These are phyloP conservation scores for Alfaro cultratus DNA, from an alignment of 2,797 vertebrate species.

Conservation along the genomic window DNA sequence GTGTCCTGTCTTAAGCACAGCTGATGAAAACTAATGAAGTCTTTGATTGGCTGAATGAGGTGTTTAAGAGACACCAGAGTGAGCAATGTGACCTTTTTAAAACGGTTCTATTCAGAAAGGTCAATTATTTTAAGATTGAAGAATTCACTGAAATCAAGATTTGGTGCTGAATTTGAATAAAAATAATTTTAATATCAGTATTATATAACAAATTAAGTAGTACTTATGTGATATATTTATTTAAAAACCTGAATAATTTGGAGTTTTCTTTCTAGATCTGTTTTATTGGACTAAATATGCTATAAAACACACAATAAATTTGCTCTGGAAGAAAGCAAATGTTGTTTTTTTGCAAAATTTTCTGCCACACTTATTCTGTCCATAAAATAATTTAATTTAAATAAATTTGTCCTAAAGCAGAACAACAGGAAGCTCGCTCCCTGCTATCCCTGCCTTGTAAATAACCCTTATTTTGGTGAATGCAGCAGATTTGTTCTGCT, in stretches of 20 bases:
- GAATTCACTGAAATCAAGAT: neutral
- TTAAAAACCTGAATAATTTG: neutral
- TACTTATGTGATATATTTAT: neutral
- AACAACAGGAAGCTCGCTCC: neutral
- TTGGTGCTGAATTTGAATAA: neutral
- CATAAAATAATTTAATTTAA: neutral
- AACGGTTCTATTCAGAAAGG: neutral
- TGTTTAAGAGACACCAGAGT: neutral
- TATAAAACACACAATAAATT: neutral
- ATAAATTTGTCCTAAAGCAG: neutral
- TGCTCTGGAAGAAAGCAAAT: neutral
- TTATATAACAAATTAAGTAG: neutral
- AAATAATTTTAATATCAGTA: neutral
- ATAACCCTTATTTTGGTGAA: constrained; percentile 7
- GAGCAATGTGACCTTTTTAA: neutral
- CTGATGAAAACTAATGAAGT: neutral
- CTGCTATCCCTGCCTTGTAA: neutral
- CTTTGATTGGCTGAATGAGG: neutral
- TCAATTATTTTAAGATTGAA: neutral
- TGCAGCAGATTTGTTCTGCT: constrained; percentile 29
- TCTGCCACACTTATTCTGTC: neutral
- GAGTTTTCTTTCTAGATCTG: neutral
- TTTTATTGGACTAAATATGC: neutral
- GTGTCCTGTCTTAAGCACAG: neutral
- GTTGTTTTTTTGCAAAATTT: neutral